A percentile compares a stretch with the other conserved stretches of the same genome.
Evolutionary conservation across 1,140 invertebrate species (phyloP).

Genomic region (Achatina immaculata): DNA sequence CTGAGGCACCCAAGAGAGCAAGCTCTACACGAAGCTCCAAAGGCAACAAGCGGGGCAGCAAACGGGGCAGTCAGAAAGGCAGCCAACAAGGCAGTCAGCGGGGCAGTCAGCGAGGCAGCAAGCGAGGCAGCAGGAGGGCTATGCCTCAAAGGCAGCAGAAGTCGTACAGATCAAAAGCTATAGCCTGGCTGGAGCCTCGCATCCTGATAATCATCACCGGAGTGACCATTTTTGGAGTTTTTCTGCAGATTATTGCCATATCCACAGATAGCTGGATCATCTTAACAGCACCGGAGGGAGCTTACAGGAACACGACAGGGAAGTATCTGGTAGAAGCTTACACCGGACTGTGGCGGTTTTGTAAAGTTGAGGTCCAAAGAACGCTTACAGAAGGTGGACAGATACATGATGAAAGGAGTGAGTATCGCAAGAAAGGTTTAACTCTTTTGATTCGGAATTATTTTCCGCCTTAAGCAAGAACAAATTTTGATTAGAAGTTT

Average conservation of each 20-base stretch:
- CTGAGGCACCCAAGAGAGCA: background rate
- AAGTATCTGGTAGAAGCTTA: slow-evolving; percentile 35
- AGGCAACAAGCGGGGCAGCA: too few species aligned
- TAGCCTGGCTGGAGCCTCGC: slow-evolving; percentile 28
- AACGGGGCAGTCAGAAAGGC: too few species aligned
- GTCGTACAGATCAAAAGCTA: background rate
- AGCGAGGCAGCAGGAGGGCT: background rate
- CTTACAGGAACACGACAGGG: slow-evolving; percentile 27
- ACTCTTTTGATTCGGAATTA: background rate
- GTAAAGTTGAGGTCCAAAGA: slow-evolving; percentile 38
- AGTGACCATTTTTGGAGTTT: slow-evolving; percentile 41
- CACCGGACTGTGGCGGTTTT: slow-evolving; percentile 49
- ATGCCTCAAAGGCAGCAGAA: slow-evolving; percentile 18
- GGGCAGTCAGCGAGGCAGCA: slow-evolving; percentile 3
- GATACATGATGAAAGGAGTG: slow-evolving; percentile 12
- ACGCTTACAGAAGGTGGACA: slow-evolving; percentile 1
- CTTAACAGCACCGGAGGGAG: slow-evolving; percentile 27
- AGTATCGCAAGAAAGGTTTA: slow-evolving; percentile 12
- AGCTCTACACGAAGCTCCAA: background rate
- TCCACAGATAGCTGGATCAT: slow-evolving; percentile 49
- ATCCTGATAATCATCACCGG: slow-evolving; percentile 39
- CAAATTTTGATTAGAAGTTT: too few species aligned
- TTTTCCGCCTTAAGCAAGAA: too few species aligned
- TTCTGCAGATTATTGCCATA: slow-evolving; percentile 50
- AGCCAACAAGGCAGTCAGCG: background rate